These are phyloP conservation scores for Acanthiza pusilla DNA, from an alignment of 2,797 vertebrate genomes.

Conservation along the genomic window DNA sequence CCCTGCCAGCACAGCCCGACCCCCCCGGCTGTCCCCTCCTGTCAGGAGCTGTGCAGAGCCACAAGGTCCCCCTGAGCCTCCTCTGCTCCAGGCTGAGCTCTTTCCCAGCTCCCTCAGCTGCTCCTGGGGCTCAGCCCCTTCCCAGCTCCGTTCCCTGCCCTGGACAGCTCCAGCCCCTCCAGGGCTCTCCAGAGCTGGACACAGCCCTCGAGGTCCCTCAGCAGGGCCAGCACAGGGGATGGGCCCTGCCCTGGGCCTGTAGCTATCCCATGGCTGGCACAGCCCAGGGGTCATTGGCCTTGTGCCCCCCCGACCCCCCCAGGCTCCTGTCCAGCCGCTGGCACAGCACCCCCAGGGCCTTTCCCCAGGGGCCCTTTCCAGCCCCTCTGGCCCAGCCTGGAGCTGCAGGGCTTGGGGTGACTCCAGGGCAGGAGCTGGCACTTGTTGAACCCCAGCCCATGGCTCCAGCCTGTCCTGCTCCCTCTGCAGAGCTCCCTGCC, in stretches of 20 bases:
- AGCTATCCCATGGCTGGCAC: background rate
- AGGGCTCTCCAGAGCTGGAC: too few species aligned
- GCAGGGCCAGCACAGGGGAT: background rate
- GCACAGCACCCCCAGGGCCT: background rate
- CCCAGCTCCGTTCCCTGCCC: too few species aligned
- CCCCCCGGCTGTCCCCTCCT: background rate
- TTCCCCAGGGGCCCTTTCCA: background rate
- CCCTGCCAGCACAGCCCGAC: background rate
- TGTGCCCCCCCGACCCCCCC: background rate
- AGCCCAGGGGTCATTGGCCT: background rate
- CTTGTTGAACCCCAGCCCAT: background rate
- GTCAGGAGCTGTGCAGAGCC: too few species aligned
- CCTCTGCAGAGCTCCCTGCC: background rate
- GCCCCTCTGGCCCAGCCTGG: background rate
- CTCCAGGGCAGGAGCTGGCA: background rate
- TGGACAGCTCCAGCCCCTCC: too few species aligned
- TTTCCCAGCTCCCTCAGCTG: too few species aligned
- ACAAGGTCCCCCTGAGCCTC: too few species aligned
- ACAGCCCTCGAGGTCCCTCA: too few species aligned
- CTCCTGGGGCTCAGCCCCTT: too few species aligned
- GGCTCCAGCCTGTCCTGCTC: background rate
- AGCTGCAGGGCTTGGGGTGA: background rate
- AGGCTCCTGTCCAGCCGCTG: background rate
- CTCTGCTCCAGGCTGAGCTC: too few species aligned
- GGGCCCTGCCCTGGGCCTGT: background rate